A percentile compares a stretch with the other conserved stretches of the same genome.
Conservation (phyloP, 2,888 invertebrate genomes). For the Agrotis segetum region DNA sequence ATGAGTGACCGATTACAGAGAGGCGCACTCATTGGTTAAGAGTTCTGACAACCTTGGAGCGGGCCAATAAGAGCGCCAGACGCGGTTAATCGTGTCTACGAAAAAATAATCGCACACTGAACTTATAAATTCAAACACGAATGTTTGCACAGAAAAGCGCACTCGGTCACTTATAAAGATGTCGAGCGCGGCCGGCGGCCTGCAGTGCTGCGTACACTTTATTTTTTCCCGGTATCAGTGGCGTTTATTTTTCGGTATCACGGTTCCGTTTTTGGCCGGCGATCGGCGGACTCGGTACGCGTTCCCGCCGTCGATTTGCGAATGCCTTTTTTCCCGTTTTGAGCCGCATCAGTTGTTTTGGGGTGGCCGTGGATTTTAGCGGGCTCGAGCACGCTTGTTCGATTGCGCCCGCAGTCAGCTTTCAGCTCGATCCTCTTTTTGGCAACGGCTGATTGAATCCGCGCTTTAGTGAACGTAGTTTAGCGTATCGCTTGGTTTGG, state of each 20-base stretch:
- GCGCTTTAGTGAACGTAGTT: slow-evolving; percentile 89
- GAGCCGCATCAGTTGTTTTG: slow-evolving; percentile 89
- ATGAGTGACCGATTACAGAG: too few relatives aligned
- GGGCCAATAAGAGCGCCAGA: too few relatives aligned
- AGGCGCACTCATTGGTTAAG: too few relatives aligned
- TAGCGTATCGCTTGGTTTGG: slow-evolving; percentile 83
- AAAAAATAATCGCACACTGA: background rate
- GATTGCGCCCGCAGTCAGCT: slow-evolving; percentile 85
- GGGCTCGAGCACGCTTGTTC: slow-evolving; percentile 85
- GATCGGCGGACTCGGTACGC: slow-evolving; percentile 87
- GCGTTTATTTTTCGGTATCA: slow-evolving; percentile 91
- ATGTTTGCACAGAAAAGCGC: slow-evolving; percentile 63
- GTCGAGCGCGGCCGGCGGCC: slow-evolving; percentile 73
- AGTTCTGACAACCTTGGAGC: too few relatives aligned
- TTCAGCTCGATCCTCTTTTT: slow-evolving; percentile 81
- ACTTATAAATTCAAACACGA: slow-evolving; percentile 45
- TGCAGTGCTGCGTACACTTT: slow-evolving; percentile 78
- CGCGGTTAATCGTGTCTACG: too few relatives aligned
- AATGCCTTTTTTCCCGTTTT: slow-evolving; percentile 85
- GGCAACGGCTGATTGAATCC: slow-evolving; percentile 87
- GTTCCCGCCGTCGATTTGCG: slow-evolving; percentile 86
- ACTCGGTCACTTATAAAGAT: slow-evolving; percentile 81
- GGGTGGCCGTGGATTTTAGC: slow-evolving; percentile 86
- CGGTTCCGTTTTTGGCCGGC: slow-evolving; percentile 89
- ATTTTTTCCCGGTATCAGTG: slow-evolving; percentile 88